Percentiles rank a stretch among this genome's conserved stretches.
Evolutionary conservation across 2,113 vertebrate species (phyloP).

Genomic region (Ovis aries): DNA sequence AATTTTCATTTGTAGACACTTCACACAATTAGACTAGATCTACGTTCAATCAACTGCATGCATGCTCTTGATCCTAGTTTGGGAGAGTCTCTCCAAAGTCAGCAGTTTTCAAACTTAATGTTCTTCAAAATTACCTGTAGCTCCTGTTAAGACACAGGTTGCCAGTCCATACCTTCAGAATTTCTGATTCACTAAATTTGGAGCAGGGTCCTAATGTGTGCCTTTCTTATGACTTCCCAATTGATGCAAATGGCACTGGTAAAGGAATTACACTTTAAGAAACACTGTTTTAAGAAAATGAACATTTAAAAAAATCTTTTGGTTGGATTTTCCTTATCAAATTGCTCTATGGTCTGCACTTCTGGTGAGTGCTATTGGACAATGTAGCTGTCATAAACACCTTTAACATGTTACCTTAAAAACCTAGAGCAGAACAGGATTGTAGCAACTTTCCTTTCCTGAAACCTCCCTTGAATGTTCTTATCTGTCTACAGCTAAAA

Average conservation of each 20-base stretch:
- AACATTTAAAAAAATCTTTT: background rate
- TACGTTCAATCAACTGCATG: background rate
- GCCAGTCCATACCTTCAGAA: background rate
- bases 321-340: background rate
- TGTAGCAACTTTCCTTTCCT: background rate
- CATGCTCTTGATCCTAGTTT: background rate
- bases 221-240: background rate
- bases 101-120: background rate
- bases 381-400: background rate
- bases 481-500: background rate
- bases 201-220: background rate
- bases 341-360: background rate
- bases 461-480: background rate
- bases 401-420: background rate
- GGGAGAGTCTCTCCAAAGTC: background rate
- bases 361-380: background rate
- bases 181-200: background rate
- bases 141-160: background rate
- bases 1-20: background rate
- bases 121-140: background rate
- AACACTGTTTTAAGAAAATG: background rate
- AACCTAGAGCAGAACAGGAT: background rate
- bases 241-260: background rate
- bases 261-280: background rate
- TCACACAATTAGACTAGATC: background rate